Percentiles rank a stretch among this genome's conserved stretches.
Evolutionary conservation across 2,113 vertebrate genomes (phyloP).

Genomic region (Hemichromis elongatus): DNA sequence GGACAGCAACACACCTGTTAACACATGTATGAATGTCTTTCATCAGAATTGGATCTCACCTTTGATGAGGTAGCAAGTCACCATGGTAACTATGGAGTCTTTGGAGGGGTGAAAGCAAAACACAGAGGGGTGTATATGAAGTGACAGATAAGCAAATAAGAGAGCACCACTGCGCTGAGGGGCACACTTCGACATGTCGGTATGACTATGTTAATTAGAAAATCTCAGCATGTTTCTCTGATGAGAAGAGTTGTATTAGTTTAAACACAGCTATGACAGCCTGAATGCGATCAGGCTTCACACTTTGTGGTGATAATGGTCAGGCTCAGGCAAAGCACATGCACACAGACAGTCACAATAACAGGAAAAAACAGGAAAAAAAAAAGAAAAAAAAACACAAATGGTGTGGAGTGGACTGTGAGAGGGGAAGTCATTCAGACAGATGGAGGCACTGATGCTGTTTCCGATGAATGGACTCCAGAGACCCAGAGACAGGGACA

Average conservation of each 20-base stretch:
- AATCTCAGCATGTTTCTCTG: not conserved
- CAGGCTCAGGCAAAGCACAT: not conserved
- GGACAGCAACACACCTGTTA: not conserved
- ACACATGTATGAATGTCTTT: not conserved
- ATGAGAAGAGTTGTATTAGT: not conserved
- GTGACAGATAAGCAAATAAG: not conserved
- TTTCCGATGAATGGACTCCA: constrained; percentile 48
- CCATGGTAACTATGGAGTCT: constrained; percentile 25
- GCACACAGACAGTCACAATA: not conserved
- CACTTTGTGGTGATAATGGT: not conserved
- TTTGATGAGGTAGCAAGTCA: not conserved
- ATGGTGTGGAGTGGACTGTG: not conserved
- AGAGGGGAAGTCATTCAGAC: constrained; percentile 16
- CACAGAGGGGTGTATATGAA: not conserved
- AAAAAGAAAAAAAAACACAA: not conserved
- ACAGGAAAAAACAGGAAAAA: not conserved
- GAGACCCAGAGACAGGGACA: constrained; percentile 22
- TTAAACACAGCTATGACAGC: not conserved
- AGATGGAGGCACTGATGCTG: constrained; percentile 62
- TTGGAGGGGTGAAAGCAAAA: not conserved
- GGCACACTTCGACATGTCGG: not conserved
- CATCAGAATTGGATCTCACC: not conserved
- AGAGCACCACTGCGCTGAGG: not conserved
- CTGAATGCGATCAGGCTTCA: not conserved
- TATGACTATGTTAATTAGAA: not conserved